A percentile compares a stretch with the other conserved stretches of the same genome.
phyloP scores from a whole-genome alignment of 92 coral and sea anemone genomes.

The Desmophyllum pertusum region DNA sequence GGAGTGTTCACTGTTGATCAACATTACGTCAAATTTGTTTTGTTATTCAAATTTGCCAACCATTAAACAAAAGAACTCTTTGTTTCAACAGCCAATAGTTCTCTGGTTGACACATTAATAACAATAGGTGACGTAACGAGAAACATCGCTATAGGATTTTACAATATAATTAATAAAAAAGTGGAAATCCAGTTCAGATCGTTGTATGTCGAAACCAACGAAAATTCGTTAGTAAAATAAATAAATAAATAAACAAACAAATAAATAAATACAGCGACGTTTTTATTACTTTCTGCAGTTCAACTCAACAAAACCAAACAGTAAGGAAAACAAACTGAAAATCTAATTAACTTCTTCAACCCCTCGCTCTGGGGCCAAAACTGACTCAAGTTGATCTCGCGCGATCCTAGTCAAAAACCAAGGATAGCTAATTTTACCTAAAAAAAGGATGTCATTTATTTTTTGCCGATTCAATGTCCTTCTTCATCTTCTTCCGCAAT shows the following conservation, averaged over 20 bases:
- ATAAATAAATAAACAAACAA: background rate
- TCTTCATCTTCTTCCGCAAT: slow-evolving; percentile 40
- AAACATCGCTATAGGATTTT: too few species aligned
- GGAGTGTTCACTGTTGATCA: too few species aligned
- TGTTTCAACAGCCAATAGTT: too few species aligned
- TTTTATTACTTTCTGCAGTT: background rate
- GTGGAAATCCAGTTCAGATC: background rate
- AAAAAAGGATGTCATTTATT: background rate
- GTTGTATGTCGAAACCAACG: background rate
- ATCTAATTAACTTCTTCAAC: too few species aligned
- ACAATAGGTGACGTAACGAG: too few species aligned
- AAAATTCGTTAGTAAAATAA: background rate
- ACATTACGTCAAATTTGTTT: too few species aligned
- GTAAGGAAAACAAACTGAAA: background rate
- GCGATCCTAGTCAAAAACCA: background rate
- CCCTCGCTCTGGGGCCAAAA: background rate
- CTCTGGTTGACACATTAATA: too few species aligned
- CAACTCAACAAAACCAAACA: slow-evolving; percentile 13
- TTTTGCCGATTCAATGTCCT: background rate
- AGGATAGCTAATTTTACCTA: background rate
- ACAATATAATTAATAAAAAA: background rate
- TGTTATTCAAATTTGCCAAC: too few species aligned
- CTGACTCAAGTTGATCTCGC: background rate
- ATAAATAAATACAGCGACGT: background rate
- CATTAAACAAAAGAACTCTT: too few species aligned